Conservation (phyloP, 2,888 invertebrate genomes). For the Sminthurinus aureus region DNA sequence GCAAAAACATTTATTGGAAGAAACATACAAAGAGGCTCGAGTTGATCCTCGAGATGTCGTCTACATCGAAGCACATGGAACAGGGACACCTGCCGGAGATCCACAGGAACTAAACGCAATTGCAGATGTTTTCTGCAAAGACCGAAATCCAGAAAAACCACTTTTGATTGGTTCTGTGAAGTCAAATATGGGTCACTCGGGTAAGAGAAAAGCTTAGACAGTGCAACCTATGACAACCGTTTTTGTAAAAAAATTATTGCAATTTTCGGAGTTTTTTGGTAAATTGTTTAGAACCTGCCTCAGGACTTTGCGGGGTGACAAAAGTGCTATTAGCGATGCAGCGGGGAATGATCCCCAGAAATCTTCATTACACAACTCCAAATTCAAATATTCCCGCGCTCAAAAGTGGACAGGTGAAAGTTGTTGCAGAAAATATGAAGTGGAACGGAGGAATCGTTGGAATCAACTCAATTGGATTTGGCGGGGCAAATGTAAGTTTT, state of each 20-base stretch:
- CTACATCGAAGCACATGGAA: slow-evolving; percentile 86
- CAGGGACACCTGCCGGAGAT: slow-evolving; percentile 91
- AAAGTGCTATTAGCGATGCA: slow-evolving; percentile 69
- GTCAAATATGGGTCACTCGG: slow-evolving; percentile 93
- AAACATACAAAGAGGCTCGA: no score
- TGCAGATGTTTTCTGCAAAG: slow-evolving; percentile 77
- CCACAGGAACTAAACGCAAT: slow-evolving; percentile 96
- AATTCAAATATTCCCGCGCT: slow-evolving; percentile 90
- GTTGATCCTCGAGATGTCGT: slow-evolving; percentile 75
- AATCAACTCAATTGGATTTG: slow-evolving; percentile 12
- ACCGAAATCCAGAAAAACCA: slow-evolving; percentile 67
- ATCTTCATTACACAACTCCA: slow-evolving; percentile 85
- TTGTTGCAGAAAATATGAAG: slow-evolving; percentile 32
- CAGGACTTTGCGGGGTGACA: slow-evolving; percentile 74
- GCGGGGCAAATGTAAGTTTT: slow-evolving; percentile 11
- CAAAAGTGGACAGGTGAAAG: slow-evolving; percentile 73
- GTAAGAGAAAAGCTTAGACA: slow-evolving; percentile 67
- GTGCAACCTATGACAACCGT: no score
- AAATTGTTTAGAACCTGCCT: no score
- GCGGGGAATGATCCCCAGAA: slow-evolving; percentile 80
- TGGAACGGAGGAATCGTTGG: slow-evolving; percentile 37
- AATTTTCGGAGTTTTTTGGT: no score
- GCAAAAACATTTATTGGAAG: slow-evolving; percentile 68
- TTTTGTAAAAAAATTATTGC: no score
- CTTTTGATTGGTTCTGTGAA: slow-evolving; percentile 94